These are phyloP conservation scores for Sycophaga agraensis DNA, from an alignment of 1,140 invertebrate genomes.

Conservation along the genomic window DNA sequence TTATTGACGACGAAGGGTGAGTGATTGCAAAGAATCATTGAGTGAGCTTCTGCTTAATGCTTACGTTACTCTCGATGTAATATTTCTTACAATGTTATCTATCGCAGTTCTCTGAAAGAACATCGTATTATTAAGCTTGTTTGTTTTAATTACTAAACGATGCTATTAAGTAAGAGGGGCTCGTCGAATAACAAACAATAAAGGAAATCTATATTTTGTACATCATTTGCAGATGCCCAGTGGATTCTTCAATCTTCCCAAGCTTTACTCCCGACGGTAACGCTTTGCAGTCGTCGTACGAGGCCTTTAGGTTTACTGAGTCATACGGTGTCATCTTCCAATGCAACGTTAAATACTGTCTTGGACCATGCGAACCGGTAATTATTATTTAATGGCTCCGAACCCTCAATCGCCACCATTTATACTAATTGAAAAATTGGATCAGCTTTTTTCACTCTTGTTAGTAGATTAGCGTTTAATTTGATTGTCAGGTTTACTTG, in stretches of 20 bases:
- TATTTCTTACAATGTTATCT: too few species aligned
- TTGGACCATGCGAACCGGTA: slow-evolving; percentile 91
- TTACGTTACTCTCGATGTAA: too few species aligned
- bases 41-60: too few species aligned
- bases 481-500: too few species aligned
- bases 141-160: too few species aligned
- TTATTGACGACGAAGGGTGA: slow-evolving; percentile 91
- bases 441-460: too few species aligned
- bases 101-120: neutral
- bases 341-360: slow-evolving; percentile 94
- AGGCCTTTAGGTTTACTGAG: slow-evolving; percentile 94
- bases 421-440: too few species aligned
- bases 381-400: slow-evolving; percentile 34
- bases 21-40: too few species aligned
- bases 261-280: slow-evolving; percentile 84
- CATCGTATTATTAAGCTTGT: too few species aligned
- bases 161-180: too few species aligned
- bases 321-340: slow-evolving; percentile 97
- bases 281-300: slow-evolving; percentile 86
- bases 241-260: slow-evolving; percentile 91
- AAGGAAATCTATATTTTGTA: neutral
- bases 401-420: too few species aligned
- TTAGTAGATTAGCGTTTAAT: too few species aligned
- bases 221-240: slow-evolving; percentile 72
- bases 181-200: neutral